These are phyloP conservation scores for Hippopotamus amphibius DNA, from an alignment of 2,113 vertebrate species.

Conservation along the genomic window DNA sequence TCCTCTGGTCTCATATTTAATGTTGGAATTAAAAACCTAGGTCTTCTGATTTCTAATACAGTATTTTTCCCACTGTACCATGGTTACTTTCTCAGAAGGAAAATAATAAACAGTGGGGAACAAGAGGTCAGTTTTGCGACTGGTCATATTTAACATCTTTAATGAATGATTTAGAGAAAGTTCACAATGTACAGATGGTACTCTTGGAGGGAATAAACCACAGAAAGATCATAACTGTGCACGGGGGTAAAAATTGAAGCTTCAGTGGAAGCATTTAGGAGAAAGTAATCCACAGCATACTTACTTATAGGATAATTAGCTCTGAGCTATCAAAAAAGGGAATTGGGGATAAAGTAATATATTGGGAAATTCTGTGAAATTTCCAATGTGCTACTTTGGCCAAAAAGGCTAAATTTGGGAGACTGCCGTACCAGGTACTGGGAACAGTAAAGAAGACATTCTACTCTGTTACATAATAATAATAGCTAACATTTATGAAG, in stretches of 20 bases:
- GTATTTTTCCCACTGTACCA: background rate
- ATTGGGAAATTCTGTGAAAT: background rate
- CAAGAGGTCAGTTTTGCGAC: background rate
- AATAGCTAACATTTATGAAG: background rate
- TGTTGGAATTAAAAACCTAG: background rate
- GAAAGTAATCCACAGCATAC: background rate
- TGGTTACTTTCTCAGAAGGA: background rate
- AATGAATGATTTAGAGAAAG: background rate
- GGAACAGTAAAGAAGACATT: background rate
- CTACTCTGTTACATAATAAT: background rate
- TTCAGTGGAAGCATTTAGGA: background rate
- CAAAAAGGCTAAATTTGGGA: background rate
- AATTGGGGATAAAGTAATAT: background rate
- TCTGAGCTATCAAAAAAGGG: background rate
- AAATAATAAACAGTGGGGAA: background rate
- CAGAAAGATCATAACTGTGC: background rate
- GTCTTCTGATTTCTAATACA: background rate
- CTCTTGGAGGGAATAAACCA: background rate
- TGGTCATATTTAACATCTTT: background rate
- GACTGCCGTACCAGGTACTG: background rate
- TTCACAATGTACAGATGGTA: background rate
- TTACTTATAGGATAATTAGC: background rate
- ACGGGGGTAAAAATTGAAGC: background rate
- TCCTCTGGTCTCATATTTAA: background rate
- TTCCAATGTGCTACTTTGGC: background rate